Conservation (phyloP, 1,140 invertebrate species). For the Parasteatoda tepidariorum region DNA sequence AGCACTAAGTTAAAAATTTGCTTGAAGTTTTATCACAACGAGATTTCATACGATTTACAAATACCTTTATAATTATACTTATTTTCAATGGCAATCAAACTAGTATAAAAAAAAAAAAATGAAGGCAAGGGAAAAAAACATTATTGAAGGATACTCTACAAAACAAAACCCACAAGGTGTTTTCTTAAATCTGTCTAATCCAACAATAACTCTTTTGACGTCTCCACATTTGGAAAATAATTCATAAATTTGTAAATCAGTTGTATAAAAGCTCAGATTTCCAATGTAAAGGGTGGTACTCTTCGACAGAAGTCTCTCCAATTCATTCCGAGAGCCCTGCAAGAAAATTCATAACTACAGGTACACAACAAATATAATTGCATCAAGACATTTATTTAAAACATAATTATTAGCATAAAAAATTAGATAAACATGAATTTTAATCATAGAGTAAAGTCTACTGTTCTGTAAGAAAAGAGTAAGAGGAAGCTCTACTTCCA, state of each 20-base stretch:
- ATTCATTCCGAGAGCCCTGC: slow-evolving; percentile 90
- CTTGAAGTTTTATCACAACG: not conserved
- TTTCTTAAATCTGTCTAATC: slow-evolving; percentile 96
- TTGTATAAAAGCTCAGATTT: slow-evolving; percentile 98
- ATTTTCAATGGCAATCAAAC: not conserved
- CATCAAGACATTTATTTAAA: too few relatives aligned
- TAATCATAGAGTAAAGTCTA: not conserved
- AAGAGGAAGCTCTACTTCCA: not conserved
- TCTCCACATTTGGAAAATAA: slow-evolving; percentile 96
- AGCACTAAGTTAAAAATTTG: not conserved
- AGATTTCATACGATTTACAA: not conserved
- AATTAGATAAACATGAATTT: not conserved
- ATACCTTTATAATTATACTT: not conserved
- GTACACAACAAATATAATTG: too few relatives aligned
- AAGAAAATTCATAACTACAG: too few relatives aligned
- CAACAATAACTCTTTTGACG: slow-evolving; percentile 96
- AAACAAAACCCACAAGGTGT: slow-evolving; percentile 99
- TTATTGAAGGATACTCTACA: slow-evolving; percentile 80
- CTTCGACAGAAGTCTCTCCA: slow-evolving; percentile 82
- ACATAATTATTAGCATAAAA: not conserved
- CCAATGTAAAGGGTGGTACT: slow-evolving; percentile 95
- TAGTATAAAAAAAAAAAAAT: not conserved
- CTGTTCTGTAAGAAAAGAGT: not conserved
- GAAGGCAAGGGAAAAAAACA: not conserved
- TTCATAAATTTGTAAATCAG: slow-evolving; percentile 99